phyloP scores from a whole-genome alignment of 2,888 invertebrate genomes.

The Drosophila picticornis region DNA sequence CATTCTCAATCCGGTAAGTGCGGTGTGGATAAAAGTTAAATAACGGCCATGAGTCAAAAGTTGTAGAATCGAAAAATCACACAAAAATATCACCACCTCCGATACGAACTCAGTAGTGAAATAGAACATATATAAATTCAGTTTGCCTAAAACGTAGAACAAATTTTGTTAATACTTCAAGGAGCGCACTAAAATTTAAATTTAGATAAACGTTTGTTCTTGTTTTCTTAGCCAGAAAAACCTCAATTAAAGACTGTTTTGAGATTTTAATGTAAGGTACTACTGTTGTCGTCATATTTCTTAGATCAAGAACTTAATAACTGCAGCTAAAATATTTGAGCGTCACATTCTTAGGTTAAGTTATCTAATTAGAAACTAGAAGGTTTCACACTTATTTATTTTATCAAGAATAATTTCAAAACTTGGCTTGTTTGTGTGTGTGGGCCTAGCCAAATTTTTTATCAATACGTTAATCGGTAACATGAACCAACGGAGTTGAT shows the following conservation, averaged over 20 bases:
- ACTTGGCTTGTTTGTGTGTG: neutral
- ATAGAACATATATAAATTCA: neutral
- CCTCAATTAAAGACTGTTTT: neutral
- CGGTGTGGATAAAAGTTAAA: neutral
- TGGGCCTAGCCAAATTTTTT: constrained; percentile 8
- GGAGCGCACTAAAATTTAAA: neutral
- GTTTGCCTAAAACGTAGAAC: neutral
- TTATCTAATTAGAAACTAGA: neutral
- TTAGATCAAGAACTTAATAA: neutral
- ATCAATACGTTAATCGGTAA: constrained; percentile 3
- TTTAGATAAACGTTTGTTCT: neutral
- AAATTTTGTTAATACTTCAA: neutral
- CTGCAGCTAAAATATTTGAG: neutral
- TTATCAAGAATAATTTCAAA: neutral
- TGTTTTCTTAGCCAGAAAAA: neutral
- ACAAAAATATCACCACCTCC: neutral
- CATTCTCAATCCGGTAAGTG: constrained; percentile 83
- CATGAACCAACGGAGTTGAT: constrained; percentile 37
- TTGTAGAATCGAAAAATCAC: neutral
- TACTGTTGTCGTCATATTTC: neutral
- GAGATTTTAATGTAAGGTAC: neutral
- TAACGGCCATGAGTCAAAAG: neutral
- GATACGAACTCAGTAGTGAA: neutral
- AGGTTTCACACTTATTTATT: neutral
- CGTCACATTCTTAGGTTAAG: neutral